Evolutionary conservation across 2,797 vertebrate species (phyloP).

Genomic region (Limnodromus scolopaceus): DNA sequence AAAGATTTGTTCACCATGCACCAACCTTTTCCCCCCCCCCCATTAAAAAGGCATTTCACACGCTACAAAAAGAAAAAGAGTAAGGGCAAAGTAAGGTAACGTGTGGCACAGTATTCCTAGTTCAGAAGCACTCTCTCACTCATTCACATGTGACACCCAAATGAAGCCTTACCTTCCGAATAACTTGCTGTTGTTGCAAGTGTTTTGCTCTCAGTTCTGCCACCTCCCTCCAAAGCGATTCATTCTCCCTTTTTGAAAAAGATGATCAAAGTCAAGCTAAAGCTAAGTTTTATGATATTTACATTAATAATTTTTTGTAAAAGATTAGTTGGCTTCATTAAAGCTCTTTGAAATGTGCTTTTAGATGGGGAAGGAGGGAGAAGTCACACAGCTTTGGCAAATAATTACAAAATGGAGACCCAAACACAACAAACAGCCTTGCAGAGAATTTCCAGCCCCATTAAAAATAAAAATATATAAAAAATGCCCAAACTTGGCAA

Average conservation of each 20-base stretch:
- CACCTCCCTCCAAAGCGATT: constrained; percentile 94
- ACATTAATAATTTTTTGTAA: background rate
- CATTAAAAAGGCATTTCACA: background rate
- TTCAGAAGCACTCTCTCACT: background rate
- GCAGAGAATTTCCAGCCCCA: background rate
- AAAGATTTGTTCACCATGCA: background rate
- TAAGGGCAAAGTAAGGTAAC: background rate
- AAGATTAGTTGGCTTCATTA: background rate
- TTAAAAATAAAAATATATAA: background rate
- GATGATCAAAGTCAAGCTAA: background rate
- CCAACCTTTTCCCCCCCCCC: background rate
- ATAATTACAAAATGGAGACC: background rate
- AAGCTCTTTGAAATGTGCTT: background rate
- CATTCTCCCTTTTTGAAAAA: constrained; percentile 89
- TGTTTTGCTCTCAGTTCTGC: constrained; percentile 93
- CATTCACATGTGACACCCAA: fast-evolving
- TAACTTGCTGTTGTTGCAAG: constrained; percentile 93
- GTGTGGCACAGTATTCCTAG: background rate
- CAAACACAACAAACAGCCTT: background rate
- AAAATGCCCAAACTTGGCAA: background rate
- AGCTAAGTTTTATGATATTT: background rate
- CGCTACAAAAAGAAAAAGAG: background rate
- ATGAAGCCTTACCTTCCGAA: constrained; percentile 87
- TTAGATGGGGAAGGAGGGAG: background rate
- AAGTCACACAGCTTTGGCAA: background rate